Conservation (phyloP, 2,797 vertebrate genomes). For the Amniataba percoides region DNA sequence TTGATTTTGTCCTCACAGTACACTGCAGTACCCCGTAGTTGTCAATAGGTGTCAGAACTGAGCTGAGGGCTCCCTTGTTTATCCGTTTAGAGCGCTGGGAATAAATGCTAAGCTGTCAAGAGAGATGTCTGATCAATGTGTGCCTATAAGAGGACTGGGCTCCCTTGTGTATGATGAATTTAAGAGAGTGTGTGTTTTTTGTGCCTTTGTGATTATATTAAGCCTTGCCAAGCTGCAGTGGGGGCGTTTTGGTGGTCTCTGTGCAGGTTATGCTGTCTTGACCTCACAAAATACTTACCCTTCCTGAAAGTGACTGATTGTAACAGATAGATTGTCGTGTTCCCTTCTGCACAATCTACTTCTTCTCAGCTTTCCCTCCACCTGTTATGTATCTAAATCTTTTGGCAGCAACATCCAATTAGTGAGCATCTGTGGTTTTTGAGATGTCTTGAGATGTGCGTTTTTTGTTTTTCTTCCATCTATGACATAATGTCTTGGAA, state of each 20-base stretch:
- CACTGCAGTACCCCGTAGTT: neutral
- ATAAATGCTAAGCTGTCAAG: slow-evolving; percentile 10
- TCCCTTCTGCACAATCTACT: slow-evolving; percentile 1
- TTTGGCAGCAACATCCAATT: slow-evolving; percentile 43
- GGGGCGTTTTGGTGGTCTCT: slow-evolving; percentile 7
- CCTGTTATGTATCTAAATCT: slow-evolving; percentile 9
- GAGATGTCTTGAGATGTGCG: slow-evolving; percentile 6
- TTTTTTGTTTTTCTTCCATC: neutral
- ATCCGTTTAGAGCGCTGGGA: neutral
- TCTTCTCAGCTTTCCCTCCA: slow-evolving; percentile 36
- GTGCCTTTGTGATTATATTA: neutral
- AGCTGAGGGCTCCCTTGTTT: slow-evolving; percentile 16
- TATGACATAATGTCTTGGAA: slow-evolving; percentile 16
- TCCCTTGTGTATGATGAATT: neutral
- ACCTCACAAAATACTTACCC: slow-evolving; percentile 14
- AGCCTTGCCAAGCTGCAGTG: slow-evolving; percentile 10
- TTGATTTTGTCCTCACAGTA: neutral
- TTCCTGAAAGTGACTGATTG: slow-evolving; percentile 10
- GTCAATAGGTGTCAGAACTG: slow-evolving; percentile 47
- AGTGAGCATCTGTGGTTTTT: slow-evolving; percentile 18
- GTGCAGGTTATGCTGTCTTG: slow-evolving; percentile 17
- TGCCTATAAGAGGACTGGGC: neutral
- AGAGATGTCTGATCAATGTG: slow-evolving; percentile 37
- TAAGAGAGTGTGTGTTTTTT: slow-evolving; percentile 21
- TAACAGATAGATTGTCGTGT: neutral